Conservation (phyloP, 2,888 invertebrate genomes). For the Theodoxus fluviatilis region DNA sequence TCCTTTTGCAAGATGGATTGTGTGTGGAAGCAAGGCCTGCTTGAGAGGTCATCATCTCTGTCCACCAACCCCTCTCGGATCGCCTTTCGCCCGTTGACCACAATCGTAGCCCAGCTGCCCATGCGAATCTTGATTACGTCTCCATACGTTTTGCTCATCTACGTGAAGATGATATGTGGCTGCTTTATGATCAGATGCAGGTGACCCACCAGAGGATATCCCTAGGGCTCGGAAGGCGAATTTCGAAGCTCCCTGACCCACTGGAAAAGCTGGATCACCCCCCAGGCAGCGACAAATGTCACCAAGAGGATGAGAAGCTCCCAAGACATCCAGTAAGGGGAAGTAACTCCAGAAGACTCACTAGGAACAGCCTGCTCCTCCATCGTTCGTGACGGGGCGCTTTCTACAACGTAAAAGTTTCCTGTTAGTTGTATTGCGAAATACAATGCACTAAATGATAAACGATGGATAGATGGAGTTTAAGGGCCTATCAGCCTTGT, state of each 20-base stretch:
- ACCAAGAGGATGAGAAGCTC: too few species aligned
- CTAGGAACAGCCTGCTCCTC: too few species aligned
- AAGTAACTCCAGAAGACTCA: not conserved
- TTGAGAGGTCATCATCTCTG: conserved; percentile 31
- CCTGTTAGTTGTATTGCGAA: not conserved
- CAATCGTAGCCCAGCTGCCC: conserved; percentile 37
- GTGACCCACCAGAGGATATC: conserved; percentile 39
- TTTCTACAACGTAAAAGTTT: not conserved
- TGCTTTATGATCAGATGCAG: conserved; percentile 35
- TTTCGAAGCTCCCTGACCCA: conserved; percentile 20
- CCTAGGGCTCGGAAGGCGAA: conserved; percentile 34
- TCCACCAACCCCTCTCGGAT: conserved; percentile 30
- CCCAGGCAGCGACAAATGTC: conserved; percentile 18
- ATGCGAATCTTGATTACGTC: conserved; percentile 36
- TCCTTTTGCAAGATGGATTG: conserved; percentile 22
- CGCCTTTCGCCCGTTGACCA: conserved; percentile 34
- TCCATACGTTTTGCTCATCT: conserved; percentile 35
- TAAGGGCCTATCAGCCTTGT: too few species aligned
- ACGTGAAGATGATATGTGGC: conserved; percentile 33
- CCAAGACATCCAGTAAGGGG: not conserved
- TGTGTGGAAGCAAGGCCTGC: conserved; percentile 35
- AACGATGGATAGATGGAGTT: too few species aligned
- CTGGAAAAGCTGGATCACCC: not conserved
- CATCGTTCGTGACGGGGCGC: too few species aligned
- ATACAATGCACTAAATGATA: not conserved